Evolutionary conservation across 2,797 vertebrate genomes (phyloP).

Genomic region (Pagetopsis macropterus): DNA sequence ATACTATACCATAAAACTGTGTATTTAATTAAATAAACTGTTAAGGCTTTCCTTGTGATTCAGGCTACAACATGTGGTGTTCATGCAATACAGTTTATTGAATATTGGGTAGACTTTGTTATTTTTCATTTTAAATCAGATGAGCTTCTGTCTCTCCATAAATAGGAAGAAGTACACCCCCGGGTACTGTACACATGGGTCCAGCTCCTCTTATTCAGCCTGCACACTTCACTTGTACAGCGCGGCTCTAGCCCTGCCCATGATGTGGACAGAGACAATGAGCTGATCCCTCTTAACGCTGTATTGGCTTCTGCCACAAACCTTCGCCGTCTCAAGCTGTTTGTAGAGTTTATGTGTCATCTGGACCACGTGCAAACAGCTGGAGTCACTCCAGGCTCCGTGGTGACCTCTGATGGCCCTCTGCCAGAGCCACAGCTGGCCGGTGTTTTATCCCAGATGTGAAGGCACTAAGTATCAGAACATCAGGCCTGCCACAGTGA

Average conservation of each 20-base stretch:
- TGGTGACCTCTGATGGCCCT: constrained; percentile 66
- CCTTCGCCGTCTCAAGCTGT: constrained; percentile 57
- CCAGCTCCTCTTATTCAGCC: constrained; percentile 5
- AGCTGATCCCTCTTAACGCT: constrained; percentile 48
- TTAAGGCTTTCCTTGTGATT: neutral
- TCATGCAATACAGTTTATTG: neutral
- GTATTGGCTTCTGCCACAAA: constrained; percentile 62
- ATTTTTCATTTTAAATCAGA: neutral
- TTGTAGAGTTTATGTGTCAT: constrained; percentile 60
- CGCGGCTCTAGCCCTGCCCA: neutral
- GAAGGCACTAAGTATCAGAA: constrained; percentile 29
- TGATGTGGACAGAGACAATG: constrained; percentile 41
- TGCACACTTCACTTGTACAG: constrained; percentile 35
- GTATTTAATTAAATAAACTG: too few species aligned
- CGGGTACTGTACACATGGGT: neutral
- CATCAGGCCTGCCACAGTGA: constrained; percentile 30
- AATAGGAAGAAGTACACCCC: too few species aligned
- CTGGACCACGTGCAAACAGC: constrained; percentile 59
- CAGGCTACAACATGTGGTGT: neutral
- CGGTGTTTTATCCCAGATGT: constrained; percentile 64
- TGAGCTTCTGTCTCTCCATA: neutral
- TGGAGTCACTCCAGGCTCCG: constrained; percentile 62
- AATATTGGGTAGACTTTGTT: neutral
- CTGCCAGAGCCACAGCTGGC: constrained; percentile 71
- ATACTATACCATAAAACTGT: neutral